These are phyloP conservation scores for Bombus sylvicola DNA, from an alignment of 1,140 invertebrate genomes.

Conservation along the genomic window DNA sequence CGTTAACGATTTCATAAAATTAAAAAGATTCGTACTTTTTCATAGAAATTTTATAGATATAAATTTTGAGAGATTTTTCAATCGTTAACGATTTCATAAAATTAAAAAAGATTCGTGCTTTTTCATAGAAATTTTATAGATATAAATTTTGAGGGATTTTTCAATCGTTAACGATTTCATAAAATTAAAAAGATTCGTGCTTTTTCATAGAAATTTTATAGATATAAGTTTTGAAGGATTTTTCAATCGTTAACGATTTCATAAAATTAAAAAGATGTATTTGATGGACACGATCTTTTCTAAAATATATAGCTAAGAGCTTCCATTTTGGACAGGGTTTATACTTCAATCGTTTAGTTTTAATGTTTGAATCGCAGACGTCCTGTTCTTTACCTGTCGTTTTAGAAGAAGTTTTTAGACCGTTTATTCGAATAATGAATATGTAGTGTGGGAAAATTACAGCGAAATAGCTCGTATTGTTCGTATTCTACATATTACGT, in stretches of 20 bases:
- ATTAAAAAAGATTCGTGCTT: no score
- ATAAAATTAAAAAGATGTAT: rapidly evolving
- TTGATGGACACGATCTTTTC: background rate
- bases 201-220: background rate
- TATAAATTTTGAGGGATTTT: no score
- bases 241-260: background rate
- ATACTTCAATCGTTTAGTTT: background rate
- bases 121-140: no score
- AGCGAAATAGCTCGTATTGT: background rate
- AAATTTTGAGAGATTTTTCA: no score
- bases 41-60: no score
- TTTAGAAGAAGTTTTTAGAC: background rate
- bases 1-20: no score
- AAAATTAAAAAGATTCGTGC: background rate
- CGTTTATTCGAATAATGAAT: background rate
- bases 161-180: no score
- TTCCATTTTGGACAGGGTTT: background rate
- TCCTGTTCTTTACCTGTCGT: background rate
- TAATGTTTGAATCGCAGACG: rapidly evolving
- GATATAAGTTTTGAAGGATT: rapidly evolving
- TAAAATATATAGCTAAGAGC: no score
- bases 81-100: no score
- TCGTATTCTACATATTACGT: background rate
- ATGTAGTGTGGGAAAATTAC: background rate
- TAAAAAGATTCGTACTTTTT: no score